These are phyloP conservation scores for Drosophila cognata DNA, from an alignment of 2,888 invertebrate genomes.

Conservation along the genomic window DNA sequence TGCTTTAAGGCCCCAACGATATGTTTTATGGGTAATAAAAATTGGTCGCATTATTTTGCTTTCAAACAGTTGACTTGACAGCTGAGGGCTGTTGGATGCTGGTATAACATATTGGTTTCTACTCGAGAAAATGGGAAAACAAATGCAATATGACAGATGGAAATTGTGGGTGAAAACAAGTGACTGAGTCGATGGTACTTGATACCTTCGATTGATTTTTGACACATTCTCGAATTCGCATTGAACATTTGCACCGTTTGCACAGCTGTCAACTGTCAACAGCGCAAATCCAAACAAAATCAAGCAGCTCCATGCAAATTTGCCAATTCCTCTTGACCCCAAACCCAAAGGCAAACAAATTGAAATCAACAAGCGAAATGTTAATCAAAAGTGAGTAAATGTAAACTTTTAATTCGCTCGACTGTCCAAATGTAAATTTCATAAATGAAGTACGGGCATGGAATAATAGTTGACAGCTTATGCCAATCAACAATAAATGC, in stretches of 20 bases:
- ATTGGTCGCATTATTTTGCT: slow-evolving; percentile 15
- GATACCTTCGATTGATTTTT: slow-evolving; percentile 65
- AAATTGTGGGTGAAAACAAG: slow-evolving; percentile 12
- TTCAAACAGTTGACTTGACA: slow-evolving; percentile 35
- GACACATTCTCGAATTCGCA: slow-evolving; percentile 56
- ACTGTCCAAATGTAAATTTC: slow-evolving; percentile 73
- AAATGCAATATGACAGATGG: slow-evolving; percentile 36
- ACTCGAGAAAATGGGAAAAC: slow-evolving; percentile 24
- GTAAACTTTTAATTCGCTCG: slow-evolving; percentile 43
- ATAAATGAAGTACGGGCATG: slow-evolving; percentile 62
- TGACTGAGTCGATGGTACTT: slow-evolving; percentile 46
- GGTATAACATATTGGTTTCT: slow-evolving; percentile 6
- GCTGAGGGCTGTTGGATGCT: slow-evolving; percentile 6
- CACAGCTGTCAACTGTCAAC: slow-evolving; percentile 55
- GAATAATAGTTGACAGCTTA: slow-evolving; percentile 39
- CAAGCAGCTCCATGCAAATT: slow-evolving; percentile 58
- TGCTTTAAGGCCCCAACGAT: background rate
- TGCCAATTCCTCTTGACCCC: slow-evolving; percentile 5
- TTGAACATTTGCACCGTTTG: slow-evolving; percentile 33
- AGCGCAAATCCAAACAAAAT: slow-evolving; percentile 51
- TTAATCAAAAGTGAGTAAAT: slow-evolving; percentile 68
- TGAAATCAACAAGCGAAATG: slow-evolving; percentile 45
- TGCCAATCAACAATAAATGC: slow-evolving; percentile 25
- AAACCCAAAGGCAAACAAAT: slow-evolving; percentile 27
- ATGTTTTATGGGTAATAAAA: slow-evolving; percentile 1